Base-by-base conservation (phyloP, 2,888 invertebrate genomes). In the Ormyrus thymus region DNA sequence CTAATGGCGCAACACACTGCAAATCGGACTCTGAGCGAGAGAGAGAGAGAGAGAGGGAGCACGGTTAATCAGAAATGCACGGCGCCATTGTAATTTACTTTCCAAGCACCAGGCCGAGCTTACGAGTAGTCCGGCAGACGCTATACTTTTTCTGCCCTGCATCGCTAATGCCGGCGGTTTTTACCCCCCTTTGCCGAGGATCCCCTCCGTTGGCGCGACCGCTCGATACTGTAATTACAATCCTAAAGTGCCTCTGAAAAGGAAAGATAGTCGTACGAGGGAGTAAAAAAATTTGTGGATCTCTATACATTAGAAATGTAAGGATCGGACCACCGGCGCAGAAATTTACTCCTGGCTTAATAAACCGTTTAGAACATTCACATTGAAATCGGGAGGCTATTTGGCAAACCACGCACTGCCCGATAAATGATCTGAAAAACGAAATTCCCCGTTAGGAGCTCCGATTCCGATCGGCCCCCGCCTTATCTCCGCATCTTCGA, bases 81-180 rank as follows among this genome's bases (percentile, higher is more conserved):
- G 43, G 61, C 75, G 56, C 56, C 62, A 48, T 72, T 76, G 73
- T 69, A 80, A 79, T 76, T 76, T 73, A 79, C 70, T 43, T 69
- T 48, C 29, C 29, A 29, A 29, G 69, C 13, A 64, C 69, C 48
- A 43, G 61, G 51, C 61, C 51, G 29, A 29, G 29, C 29, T 29
- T 29, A 29, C 29, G 29, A 29, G 29, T 29, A 29, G 29, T 29
- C 29, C 29, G 29, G 4, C 29, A 4, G 55, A 6, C 46, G 46
- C 3, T 50, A 62, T 46, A 56, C 64, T 62, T 69, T 55, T 78
- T 71, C 7, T 62, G 45, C 59, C 29, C 9, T 6, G 66, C 53
- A 29, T 61, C 53, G 1, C 7, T 53, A 10, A 8, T 45, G n/a
- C 53, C 10, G 15, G 11, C 29, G 46, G 15, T 62, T 62, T 56